phyloP scores from a whole-genome alignment of 2,888 invertebrate species.

The Enchytraeus crypticus region DNA sequence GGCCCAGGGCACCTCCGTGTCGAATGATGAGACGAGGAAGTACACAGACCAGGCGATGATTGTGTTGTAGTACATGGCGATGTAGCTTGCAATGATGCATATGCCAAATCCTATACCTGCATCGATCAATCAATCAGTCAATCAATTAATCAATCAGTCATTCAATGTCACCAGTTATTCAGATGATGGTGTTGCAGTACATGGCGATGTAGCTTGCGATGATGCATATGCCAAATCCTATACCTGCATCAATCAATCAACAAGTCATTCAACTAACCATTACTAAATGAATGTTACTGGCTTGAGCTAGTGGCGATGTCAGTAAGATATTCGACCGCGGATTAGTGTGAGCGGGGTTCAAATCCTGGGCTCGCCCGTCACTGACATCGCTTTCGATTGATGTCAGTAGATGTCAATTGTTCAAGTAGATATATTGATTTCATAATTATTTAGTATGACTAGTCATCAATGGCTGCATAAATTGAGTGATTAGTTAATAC shows the following conservation, averaged over 20 bases:
- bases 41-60: conserved; percentile 81
- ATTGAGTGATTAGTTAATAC: no score
- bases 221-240: conserved; percentile 85
- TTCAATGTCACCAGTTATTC: not conserved
- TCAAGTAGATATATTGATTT: not conserved
- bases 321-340: no score
- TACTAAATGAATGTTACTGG: no score
- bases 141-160: no score
- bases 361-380: no score
- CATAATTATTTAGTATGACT: not conserved
- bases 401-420: not conserved
- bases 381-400: no score
- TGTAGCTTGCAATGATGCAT: conserved; percentile 66
- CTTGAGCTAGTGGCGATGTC: no score
- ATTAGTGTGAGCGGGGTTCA: no score
- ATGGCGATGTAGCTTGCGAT: conserved; percentile 66
- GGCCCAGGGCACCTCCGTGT: conserved; percentile 45
- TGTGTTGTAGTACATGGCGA: conserved; percentile 85
- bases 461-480: no score
- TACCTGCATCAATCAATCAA: conserved; percentile 68
- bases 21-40: conserved; percentile 45
- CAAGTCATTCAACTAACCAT: no score
- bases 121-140: no score
- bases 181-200: conserved; percentile 95
- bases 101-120: conserved; percentile 92